Conservation (phyloP, 2,113 vertebrate species). For the Sebastes schlegelii region DNA sequence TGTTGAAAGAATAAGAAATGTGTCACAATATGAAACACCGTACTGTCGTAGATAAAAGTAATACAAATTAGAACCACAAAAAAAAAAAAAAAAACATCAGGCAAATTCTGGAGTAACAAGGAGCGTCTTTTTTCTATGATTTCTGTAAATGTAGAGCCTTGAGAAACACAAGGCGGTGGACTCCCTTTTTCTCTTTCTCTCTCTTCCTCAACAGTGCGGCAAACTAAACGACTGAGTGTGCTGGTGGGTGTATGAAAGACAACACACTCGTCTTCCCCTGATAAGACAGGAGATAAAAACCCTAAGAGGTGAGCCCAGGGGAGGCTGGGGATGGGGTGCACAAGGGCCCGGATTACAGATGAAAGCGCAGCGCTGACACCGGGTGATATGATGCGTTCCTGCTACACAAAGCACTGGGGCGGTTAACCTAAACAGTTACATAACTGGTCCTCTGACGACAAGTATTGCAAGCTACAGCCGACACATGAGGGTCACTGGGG, state of each 20-base stretch:
- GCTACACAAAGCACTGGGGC: conserved; percentile 29
- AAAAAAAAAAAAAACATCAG: too few species aligned
- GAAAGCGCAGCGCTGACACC: conserved; percentile 44
- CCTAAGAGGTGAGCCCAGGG: conserved; percentile 19
- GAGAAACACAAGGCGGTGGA: background rate
- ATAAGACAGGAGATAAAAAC: conserved; percentile 48
- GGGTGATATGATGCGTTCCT: conserved; percentile 50
- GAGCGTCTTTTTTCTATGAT: background rate
- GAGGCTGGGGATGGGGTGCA: conserved; percentile 21
- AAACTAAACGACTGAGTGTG: conserved; percentile 8
- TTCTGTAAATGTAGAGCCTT: background rate
- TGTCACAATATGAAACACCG: too few species aligned
- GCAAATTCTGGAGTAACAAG: background rate
- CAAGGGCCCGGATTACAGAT: conserved; percentile 22
- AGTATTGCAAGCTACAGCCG: conserved; percentile 28
- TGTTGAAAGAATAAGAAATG: too few species aligned
- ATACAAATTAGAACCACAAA: too few species aligned
- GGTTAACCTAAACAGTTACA: conserved; percentile 56
- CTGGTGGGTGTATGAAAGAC: conserved; percentile 30
- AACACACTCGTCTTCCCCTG: conserved; percentile 15
- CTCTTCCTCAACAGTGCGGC: background rate
- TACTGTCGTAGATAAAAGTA: too few species aligned
- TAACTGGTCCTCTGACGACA: conserved; percentile 59
- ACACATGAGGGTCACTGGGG: conserved; percentile 31
- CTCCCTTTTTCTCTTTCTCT: background rate